Base-by-base conservation (phyloP, 2,113 vertebrate genomes). In the Pangasianodon gigas region DNA sequence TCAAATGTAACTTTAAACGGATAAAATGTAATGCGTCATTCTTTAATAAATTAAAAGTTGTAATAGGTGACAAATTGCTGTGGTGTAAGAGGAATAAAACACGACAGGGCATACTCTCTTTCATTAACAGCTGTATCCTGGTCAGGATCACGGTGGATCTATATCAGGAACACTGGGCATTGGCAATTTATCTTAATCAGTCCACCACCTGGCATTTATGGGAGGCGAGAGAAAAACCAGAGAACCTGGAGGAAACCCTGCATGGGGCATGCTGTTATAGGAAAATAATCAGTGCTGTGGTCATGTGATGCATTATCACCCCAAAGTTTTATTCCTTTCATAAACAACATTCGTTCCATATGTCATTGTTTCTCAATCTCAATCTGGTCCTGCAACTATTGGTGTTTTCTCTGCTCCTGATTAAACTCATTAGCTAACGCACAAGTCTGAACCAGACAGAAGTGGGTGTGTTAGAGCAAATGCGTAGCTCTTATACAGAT, bases 31-130 rank as follows among this genome's bases (percentile, higher is more conserved):
- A 7, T 0, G 14, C 18, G 67, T 16, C 11, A 37, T 32, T 32
- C n/a, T 71, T 71, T 37, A 71, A 71, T 37, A 71, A 71, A 71
- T 71, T 71, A 32, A 71, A 32, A 71, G 67, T 71, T 62, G 60
- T 8, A 32, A 37, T 18, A 32, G 14, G n/a, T 71, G n/a, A 32
- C n/a, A 71, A 37, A 71, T 37, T 16, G n/a, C 67, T 71, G 67
- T 32, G 11, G 13, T 32, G 32, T 32, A 37, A 71, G 37, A 37
- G 37, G 37, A 37, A 37, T 37, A 37, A 37, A 69, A 69, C 29
- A 69, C 14, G 67, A 71, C n/a, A 71, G n/a, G 65, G n/a, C 67
- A 71, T 69, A 29, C 65, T 32, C 11, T 32, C 13, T 62, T 24
- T 69, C 65, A 69, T 3, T 69, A 69, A 69, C 65, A 69, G 65